phyloP scores from a whole-genome alignment of 2,113 vertebrate genomes.

The Lasiurus borealis region DNA sequence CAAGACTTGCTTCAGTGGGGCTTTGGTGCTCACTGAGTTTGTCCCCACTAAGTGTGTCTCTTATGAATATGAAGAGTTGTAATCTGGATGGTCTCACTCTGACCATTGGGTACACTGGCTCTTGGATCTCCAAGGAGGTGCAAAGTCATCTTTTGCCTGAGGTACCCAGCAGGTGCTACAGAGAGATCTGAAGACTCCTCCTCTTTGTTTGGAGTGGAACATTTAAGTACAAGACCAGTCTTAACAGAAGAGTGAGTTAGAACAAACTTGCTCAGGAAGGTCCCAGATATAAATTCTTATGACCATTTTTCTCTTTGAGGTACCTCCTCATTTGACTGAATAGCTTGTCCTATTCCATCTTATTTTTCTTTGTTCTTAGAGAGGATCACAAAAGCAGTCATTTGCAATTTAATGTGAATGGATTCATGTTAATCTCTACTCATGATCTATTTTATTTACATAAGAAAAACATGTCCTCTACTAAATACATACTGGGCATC shows the following conservation, averaged over 20 bases:
- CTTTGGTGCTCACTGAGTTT: no score
- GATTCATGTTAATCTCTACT: not conserved
- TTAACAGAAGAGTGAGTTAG: not conserved
- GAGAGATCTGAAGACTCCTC: no score
- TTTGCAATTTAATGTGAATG: not conserved
- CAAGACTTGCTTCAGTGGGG: no score
- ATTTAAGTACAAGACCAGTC: not conserved
- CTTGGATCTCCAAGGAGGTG: no score
- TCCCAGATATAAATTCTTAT: not conserved
- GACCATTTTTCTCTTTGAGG: not conserved
- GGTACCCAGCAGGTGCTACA: no score
- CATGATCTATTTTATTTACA: not conserved
- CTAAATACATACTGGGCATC: not conserved
- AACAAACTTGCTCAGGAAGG: not conserved
- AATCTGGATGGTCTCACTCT: no score
- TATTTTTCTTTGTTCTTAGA: not conserved
- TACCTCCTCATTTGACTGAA: not conserved
- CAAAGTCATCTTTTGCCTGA: no score
- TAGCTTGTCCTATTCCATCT: not conserved
- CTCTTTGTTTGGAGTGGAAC: no score
- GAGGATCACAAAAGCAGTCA: not conserved
- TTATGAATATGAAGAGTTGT: no score
- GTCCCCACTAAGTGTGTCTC: no score
- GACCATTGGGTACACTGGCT: no score
- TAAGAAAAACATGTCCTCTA: not conserved